Base-by-base conservation (phyloP, 2,797 vertebrate genomes). In the Telmatherina bonti region DNA sequence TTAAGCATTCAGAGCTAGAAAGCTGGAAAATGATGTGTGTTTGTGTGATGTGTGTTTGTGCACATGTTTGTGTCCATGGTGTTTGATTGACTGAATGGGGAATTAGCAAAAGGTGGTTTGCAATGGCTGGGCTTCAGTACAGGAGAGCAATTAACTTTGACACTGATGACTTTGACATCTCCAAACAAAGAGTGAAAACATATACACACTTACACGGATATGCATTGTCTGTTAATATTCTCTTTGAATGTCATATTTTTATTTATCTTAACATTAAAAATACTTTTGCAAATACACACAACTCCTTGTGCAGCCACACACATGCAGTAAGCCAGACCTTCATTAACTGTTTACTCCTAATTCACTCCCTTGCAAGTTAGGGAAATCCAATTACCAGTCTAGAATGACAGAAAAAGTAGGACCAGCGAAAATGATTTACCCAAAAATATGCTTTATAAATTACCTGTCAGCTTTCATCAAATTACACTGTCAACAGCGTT, bases 371-470 rank as follows among this genome's bases (percentile, higher is more conserved):
- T 57, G 78, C 77, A 89, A 89, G 83, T 90, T 83, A 72, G 71
- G 79, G 77, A 85, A 92, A 91, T 91, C 84, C 85, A 93, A 93
- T 92, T 92, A 90, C 82, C 75, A 77, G 70, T 83, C 57, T 59
- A 78, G 74, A 85, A 88, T 84, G 83, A 83, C 81, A 77, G 81
- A 81, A 62, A 76, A 88, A 74, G 82, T 72, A 80, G 79, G 63
- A 79, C 55, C 67, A 29, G 84, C 56, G 83, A 91, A 91, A 91
- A 89, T 86, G 31, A 88, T 90, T 91, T 93, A 84, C 84, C 74
- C 85, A 57, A 90, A 93, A 95, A 93, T 93, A 93, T 93, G 92
- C 85, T 93, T 89, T 74, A 87, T 90, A 91, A 94, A 95, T 93
- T 90, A 93, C 89, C 91, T 94, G 91, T 91, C 92, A 93, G 82